phyloP scores from a whole-genome alignment of 2,797 vertebrate species.

The Anomalospiza imberbis region DNA sequence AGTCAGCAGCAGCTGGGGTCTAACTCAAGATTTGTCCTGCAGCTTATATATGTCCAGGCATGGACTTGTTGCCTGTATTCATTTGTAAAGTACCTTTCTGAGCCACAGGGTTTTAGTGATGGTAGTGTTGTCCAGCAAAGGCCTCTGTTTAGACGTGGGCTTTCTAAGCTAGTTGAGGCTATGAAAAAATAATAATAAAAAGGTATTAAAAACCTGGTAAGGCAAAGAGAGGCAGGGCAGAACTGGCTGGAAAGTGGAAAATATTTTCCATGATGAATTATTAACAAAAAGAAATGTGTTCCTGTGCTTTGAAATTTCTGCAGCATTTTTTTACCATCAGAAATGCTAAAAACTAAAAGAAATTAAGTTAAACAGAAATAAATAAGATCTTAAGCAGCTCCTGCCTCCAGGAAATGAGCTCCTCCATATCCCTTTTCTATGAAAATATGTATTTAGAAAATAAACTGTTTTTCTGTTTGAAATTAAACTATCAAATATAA shows the following conservation, averaged over 20 bases:
- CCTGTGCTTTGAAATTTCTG: conserved; percentile 53
- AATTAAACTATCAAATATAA: conserved; percentile 58
- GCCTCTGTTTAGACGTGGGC: not conserved
- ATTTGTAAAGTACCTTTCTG: not conserved
- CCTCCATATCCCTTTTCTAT: conserved; percentile 47
- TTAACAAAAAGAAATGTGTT: conserved; percentile 34
- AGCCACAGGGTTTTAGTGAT: not conserved
- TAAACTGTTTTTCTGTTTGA: conserved; percentile 57
- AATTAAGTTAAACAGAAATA: conserved; percentile 49
- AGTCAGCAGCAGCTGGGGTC: not conserved
- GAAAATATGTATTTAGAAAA: conserved; percentile 64
- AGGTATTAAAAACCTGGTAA: conserved; percentile 9
- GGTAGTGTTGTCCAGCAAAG: not conserved
- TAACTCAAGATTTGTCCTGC: not conserved
- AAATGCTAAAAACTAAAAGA: conserved; percentile 32
- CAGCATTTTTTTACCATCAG: not conserved
- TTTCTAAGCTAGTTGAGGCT: not conserved
- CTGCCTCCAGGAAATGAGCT: conserved; percentile 54
- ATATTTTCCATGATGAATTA: conserved; percentile 50
- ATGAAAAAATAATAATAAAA: not conserved
- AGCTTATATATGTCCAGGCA: not conserved
- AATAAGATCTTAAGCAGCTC: conserved; percentile 55
- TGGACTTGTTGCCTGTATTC: not conserved
- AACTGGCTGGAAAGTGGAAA: conserved; percentile 10
- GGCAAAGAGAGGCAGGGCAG: not conserved